Evolutionary conservation across 2,888 invertebrate species (phyloP).

Genomic region (Spodoptera littoralis): DNA sequence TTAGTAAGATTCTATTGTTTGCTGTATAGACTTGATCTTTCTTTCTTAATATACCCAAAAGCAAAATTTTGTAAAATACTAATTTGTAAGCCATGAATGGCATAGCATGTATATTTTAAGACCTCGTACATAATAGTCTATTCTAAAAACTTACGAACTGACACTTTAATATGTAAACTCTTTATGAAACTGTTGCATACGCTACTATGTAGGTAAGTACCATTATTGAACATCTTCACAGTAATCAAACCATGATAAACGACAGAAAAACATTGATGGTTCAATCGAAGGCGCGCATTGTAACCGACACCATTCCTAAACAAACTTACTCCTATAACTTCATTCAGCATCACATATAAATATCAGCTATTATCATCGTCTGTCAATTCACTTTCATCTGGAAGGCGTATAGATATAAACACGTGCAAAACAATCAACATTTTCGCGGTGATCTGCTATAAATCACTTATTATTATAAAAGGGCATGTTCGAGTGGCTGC

Average conservation of each 20-base stretch:
- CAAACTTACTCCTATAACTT: conserved; percentile 38
- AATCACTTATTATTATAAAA: conserved; percentile 87
- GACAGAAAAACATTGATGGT: conserved; percentile 8
- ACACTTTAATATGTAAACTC: neutral
- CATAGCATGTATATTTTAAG: too few relatives aligned
- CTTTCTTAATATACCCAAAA: too few relatives aligned
- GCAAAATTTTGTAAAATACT: too few relatives aligned
- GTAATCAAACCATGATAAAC: neutral
- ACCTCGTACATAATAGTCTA: too few relatives aligned
- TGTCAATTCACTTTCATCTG: conserved; percentile 57
- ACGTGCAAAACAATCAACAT: conserved; percentile 84
- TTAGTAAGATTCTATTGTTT: too few relatives aligned
- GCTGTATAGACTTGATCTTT: too few relatives aligned
- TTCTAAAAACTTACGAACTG: too few relatives aligned
- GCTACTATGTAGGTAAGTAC: neutral
- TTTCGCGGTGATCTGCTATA: conserved; percentile 81
- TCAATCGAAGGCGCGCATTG: conserved; percentile 46
- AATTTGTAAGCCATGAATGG: too few relatives aligned
- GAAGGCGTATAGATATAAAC: conserved; percentile 75
- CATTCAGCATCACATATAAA: conserved; percentile 62
- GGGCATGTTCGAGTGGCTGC: conserved; percentile 85
- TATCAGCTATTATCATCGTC: conserved; percentile 51
- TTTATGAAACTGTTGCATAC: neutral
- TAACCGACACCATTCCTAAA: conserved; percentile 23
- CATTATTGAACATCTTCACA: conserved; percentile 1